Evolutionary conservation across 2,113 vertebrate genomes (phyloP).

Genomic region (Corydoras maculifer): DNA sequence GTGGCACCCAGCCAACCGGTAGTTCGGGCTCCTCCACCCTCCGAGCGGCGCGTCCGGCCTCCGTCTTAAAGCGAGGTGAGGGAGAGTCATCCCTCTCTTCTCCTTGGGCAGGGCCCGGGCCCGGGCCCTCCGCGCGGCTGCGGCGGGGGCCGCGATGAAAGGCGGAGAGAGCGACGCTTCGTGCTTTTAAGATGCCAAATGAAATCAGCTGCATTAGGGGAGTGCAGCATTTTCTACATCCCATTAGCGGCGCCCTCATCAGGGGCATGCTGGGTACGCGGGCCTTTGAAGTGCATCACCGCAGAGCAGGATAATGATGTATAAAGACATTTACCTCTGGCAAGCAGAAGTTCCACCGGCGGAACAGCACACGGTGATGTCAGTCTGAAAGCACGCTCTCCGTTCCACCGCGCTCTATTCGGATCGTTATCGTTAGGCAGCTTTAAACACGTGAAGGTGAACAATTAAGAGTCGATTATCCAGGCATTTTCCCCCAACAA

Average conservation of each 20-base stretch:
- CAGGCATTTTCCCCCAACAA: no score
- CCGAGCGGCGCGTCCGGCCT: slow-evolving; percentile 20
- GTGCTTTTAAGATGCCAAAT: slow-evolving; percentile 37
- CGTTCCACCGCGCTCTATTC: no score
- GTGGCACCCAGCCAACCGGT: slow-evolving; percentile 45
- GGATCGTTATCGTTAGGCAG: no score
- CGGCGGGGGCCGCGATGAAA: slow-evolving; percentile 18
- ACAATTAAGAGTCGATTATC: no score
- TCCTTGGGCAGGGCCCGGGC: slow-evolving; percentile 31
- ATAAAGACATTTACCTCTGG: slow-evolving; percentile 9
- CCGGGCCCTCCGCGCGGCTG: slow-evolving; percentile 18
- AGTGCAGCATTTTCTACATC: slow-evolving; percentile 30
- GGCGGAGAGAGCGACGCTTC: slow-evolving; percentile 12
- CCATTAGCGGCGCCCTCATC: slow-evolving; percentile 28
- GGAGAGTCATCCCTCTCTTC: slow-evolving; percentile 36
- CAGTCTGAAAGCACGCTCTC: neutral
- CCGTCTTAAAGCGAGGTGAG: slow-evolving; percentile 26
- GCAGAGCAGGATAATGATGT: slow-evolving; percentile 16
- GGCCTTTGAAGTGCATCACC: slow-evolving; percentile 27
- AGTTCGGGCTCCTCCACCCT: slow-evolving; percentile 40
- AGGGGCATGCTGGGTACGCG: slow-evolving; percentile 21
- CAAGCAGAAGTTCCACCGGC: slow-evolving; percentile 5
- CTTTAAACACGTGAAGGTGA: no score
- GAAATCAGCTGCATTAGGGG: slow-evolving; percentile 17
- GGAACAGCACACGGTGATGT: neutral